phyloP scores from a whole-genome alignment of 2,113 vertebrate species.

The Oncorhynchus gorbuscha region DNA sequence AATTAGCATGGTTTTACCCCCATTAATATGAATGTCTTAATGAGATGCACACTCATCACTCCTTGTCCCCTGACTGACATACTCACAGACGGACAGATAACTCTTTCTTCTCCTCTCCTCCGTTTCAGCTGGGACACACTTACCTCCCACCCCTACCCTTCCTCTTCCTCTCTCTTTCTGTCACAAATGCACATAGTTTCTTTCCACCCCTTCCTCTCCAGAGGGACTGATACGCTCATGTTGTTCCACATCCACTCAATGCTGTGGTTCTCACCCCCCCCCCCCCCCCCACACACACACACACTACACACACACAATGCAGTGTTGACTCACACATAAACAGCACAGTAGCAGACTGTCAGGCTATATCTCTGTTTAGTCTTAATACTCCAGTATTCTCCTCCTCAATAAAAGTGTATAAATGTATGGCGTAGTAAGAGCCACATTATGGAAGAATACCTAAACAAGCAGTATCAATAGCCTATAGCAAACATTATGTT shows the following conservation, averaged over 20 bases:
- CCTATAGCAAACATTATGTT: no score
- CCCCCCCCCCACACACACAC: neutral
- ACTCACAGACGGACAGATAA: neutral
- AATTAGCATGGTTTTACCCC: slow-evolving; percentile 29
- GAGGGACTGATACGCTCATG: no score
- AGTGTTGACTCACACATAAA: no score
- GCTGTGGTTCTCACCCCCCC: neutral
- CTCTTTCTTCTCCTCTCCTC: neutral
- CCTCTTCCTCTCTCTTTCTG: neutral
- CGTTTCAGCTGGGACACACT: neutral
- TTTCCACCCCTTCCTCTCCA: slow-evolving; percentile 4
- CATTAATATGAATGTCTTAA: slow-evolving; percentile 23
- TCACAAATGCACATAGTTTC: neutral
- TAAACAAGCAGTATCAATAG: no score
- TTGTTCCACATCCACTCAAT: no score
- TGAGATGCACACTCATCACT: slow-evolving; percentile 38
- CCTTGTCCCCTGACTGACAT: slow-evolving; percentile 5
- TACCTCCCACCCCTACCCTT: neutral
- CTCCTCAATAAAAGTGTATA: no score
- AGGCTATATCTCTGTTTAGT: no score
- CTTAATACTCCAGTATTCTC: no score
- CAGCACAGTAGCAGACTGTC: no score
- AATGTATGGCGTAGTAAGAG: no score
- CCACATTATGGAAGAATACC: no score
- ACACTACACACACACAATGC: no score